Conservation (phyloP, 2,797 vertebrate species). For the Allobates femoralis region DNA sequence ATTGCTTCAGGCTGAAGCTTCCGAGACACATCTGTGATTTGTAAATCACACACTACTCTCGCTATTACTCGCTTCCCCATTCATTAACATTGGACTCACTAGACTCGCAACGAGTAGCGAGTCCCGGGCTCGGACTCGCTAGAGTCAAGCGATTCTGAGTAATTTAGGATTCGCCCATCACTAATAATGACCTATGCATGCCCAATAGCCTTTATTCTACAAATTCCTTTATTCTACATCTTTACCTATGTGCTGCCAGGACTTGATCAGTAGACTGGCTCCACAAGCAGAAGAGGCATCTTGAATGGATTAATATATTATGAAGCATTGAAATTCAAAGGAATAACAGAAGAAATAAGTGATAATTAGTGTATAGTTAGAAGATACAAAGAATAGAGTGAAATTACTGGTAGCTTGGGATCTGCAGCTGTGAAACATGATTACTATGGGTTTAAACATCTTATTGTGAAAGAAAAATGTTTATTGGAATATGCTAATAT, state of each 20-base stretch:
- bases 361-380: conserved; percentile 38
- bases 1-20: too few species aligned
- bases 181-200: background rate
- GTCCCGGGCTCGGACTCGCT: too few species aligned
- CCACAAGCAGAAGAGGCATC: background rate
- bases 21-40: too few species aligned
- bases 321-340: conserved; percentile 25
- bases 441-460: conserved; percentile 14
- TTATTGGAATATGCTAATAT: conserved; percentile 25
- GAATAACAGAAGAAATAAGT: conserved; percentile 26
- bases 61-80: too few species aligned
- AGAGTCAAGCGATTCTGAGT: too few species aligned
- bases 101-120: too few species aligned
- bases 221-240: background rate
- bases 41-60: too few species aligned
- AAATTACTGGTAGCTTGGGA: background rate
- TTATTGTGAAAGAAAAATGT: conserved; percentile 6
- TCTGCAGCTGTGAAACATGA: conserved; percentile 34
- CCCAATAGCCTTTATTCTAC: too few species aligned
- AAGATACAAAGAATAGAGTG: conserved; percentile 1
- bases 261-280: background rate
- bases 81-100: too few species aligned
- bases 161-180: too few species aligned
- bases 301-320: conserved; percentile 18
- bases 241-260: background rate